Percentiles rank a stretch among this genome's conserved stretches.
Evolutionary conservation across 2,113 vertebrate species (phyloP).

Genomic region (Pogonocichla stellata): DNA sequence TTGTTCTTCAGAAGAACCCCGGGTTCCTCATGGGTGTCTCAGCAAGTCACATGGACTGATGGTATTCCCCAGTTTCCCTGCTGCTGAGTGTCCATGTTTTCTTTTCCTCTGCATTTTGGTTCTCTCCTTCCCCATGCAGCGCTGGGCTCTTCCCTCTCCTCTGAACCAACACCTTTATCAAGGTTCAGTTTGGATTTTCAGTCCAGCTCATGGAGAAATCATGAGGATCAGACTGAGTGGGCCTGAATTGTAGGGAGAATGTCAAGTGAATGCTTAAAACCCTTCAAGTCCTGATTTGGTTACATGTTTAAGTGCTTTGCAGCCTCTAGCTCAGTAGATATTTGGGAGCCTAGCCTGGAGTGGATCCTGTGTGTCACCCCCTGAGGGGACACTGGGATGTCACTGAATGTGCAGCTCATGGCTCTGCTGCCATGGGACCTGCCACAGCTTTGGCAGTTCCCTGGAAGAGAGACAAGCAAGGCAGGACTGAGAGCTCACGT

Average conservation of each 20-base stretch:
- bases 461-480: not conserved
- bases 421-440: rapidly evolving
- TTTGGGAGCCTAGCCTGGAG: not conserved
- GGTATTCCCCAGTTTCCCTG: not conserved
- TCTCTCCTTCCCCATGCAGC: not conserved
- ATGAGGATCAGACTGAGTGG: rapidly evolving
- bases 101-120: not conserved
- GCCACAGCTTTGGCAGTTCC: rapidly evolving
- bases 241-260: not conserved
- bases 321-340: not conserved
- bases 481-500: not conserved
- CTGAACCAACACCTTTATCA: not conserved
- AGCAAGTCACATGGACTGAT: not conserved
- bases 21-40: not conserved
- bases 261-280: not conserved
- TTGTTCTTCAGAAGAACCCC: not conserved
- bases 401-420: not conserved
- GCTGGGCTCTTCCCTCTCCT: not conserved
- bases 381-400: not conserved
- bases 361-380: rapidly evolving
- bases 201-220: not conserved
- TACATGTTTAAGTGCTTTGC: not conserved
- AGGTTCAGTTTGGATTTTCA: not conserved
- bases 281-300: not conserved
- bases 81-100: not conserved